These are phyloP conservation scores for Puffinus mauretanicus DNA, from an alignment of 2,113 vertebrate species.

Conservation along the genomic window DNA sequence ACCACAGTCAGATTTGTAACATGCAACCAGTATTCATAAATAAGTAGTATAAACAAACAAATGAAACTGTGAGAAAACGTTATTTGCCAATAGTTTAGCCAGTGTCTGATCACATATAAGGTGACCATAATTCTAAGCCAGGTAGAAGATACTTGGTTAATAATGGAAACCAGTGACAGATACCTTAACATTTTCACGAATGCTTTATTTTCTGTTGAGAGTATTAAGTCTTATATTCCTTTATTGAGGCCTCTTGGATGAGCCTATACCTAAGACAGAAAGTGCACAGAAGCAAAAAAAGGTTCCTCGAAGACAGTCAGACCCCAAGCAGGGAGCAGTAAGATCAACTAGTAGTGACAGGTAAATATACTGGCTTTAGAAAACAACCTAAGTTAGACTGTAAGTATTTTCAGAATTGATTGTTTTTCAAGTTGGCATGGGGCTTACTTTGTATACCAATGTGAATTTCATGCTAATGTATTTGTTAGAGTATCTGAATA, in stretches of 20 bases:
- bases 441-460: background rate
- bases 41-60: background rate
- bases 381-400: background rate
- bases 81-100: background rate
- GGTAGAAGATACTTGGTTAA: background rate
- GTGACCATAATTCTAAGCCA: background rate
- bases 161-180: background rate
- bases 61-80: background rate
- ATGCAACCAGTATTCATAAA: background rate
- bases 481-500: background rate
- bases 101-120: background rate
- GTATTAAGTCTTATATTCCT: slow-evolving; percentile 15
- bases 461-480: background rate
- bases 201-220: background rate
- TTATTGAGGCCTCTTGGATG: slow-evolving; percentile 85
- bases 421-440: background rate
- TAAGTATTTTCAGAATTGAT: background rate
- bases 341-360: slow-evolving; percentile 90
- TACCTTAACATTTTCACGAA: background rate
- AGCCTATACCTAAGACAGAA: slow-evolving; percentile 82
- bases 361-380: slow-evolving; percentile 67
- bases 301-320: slow-evolving; percentile 80
- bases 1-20: background rate
- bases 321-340: slow-evolving; percentile 76
- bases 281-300: slow-evolving; percentile 82